These are phyloP conservation scores for Hypselothyrea guttata DNA, from an alignment of 2,888 invertebrate species.

Conservation along the genomic window DNA sequence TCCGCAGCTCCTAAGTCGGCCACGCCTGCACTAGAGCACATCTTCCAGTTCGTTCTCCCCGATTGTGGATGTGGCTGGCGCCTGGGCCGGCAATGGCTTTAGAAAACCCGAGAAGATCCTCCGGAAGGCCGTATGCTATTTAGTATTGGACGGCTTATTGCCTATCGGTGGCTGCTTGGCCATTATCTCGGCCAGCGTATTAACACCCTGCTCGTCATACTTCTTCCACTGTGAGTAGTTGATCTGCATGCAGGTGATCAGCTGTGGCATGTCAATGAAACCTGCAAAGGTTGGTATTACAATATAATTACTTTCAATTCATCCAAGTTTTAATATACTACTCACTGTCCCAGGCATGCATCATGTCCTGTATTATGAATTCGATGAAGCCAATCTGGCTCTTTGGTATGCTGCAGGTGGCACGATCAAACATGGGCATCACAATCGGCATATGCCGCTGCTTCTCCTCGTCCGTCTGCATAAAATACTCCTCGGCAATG, in stretches of 20 bases:
- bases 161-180: constrained; percentile 81
- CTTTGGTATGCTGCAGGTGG: constrained; percentile 97
- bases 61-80: constrained; percentile 76
- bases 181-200: constrained; percentile 87
- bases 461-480: constrained; percentile 98
- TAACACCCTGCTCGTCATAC: constrained; percentile 89
- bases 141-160: constrained; percentile 71
- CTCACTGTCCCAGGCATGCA: constrained; percentile 97
- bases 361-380: constrained; percentile 98
- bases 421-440: constrained; percentile 99
- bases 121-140: constrained; percentile 82
- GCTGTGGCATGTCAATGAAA: constrained; percentile 96
- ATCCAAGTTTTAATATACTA: too few relatives aligned
- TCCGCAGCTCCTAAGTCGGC: constrained; percentile 46
- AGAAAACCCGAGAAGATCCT: constrained; percentile 80
- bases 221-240: constrained; percentile 97
- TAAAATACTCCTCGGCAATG: constrained; percentile 98
- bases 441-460: constrained; percentile 94
- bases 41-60: constrained; percentile 77
- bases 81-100: constrained; percentile 79
- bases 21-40: constrained; percentile 68
- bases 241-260: constrained; percentile 90
- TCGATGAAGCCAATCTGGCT: constrained; percentile 99
- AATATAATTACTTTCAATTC: too few relatives aligned
- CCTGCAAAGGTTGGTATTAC: constrained; percentile 83